A percentile compares a stretch with the other conserved stretches of the same genome.
Conservation (phyloP, 2,113 vertebrate species). For the Toxotes jaculatrix region DNA sequence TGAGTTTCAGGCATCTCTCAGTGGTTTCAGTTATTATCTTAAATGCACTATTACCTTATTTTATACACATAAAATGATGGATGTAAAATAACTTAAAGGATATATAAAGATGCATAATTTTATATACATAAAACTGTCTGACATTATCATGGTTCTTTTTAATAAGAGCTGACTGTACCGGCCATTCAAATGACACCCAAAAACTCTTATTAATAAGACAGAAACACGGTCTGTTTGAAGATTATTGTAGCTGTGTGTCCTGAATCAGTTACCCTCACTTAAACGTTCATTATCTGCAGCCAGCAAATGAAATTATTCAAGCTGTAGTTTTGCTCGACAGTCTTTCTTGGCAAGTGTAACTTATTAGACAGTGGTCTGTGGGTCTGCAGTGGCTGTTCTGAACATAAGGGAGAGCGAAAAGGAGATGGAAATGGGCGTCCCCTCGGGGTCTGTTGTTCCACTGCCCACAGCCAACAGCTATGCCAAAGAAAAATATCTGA, state of each 20-base stretch:
- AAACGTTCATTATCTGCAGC: slow-evolving; percentile 53
- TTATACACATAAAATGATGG: background rate
- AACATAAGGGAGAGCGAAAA: slow-evolving; percentile 72
- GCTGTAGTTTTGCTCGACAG: slow-evolving; percentile 62
- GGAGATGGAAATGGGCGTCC: slow-evolving; percentile 68
- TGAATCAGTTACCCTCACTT: slow-evolving; percentile 58
- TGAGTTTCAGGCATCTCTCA: background rate
- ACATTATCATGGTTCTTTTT: background rate
- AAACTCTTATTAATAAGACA: slow-evolving; percentile 18
- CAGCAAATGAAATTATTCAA: slow-evolving; percentile 58
- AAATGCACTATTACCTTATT: background rate
- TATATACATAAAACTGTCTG: background rate
- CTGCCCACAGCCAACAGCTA: slow-evolving; percentile 66
- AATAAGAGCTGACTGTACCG: background rate
- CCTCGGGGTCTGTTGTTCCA: slow-evolving; percentile 72
- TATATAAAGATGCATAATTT: background rate
- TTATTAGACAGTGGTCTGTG: slow-evolving; percentile 66
- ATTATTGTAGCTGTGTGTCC: slow-evolving; percentile 34
- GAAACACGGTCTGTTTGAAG: slow-evolving; percentile 32
- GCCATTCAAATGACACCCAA: slow-evolving; percentile 7
- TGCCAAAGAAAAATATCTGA: slow-evolving; percentile 62
- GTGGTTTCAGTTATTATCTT: background rate
- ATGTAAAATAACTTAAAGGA: background rate
- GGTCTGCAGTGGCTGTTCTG: slow-evolving; percentile 66
- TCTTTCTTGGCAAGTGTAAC: slow-evolving; percentile 62